Evolutionary conservation across 2,888 invertebrate genomes (phyloP).

Genomic region (Dicyrtomina minuta): DNA sequence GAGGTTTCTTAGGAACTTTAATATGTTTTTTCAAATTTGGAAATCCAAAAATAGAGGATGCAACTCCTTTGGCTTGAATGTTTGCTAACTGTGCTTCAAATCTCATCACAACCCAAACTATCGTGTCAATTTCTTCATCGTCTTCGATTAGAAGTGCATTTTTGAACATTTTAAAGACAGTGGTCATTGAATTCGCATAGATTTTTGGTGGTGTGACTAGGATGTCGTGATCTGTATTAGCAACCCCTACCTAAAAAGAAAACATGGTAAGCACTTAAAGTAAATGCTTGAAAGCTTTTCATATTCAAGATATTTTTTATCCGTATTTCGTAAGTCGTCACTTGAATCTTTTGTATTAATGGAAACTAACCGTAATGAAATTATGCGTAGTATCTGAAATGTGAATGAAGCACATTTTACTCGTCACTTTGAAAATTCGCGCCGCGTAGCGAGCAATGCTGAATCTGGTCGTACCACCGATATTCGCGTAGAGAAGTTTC

Average conservation of each 20-base stretch:
- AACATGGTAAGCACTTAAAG: neutral
- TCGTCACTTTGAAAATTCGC: constrained; percentile 33
- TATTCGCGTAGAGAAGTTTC: constrained; percentile 5
- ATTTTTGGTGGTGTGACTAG: neutral
- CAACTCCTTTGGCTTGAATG: constrained; percentile 26
- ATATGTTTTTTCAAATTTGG: constrained; percentile 27
- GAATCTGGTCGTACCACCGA: neutral
- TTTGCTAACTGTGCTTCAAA: constrained; percentile 38
- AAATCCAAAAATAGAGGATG: constrained; percentile 33
- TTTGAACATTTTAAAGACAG: constrained; percentile 17
- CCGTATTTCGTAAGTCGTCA: neutral
- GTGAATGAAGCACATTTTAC: constrained; percentile 35
- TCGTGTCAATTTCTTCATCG: constrained; percentile 38
- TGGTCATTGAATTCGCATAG: constrained; percentile 32
- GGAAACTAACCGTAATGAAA: constrained; percentile 29
- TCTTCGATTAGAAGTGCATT: constrained; percentile 31
- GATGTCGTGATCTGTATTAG: constrained; percentile 2
- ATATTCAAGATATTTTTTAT: neutral
- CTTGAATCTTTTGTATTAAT: neutral
- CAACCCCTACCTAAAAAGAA: neutral
- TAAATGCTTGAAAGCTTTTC: neutral
- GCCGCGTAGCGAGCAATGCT: constrained; percentile 31
- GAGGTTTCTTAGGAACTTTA: constrained; percentile 24
- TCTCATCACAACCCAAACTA: constrained; percentile 39
- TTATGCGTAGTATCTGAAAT: constrained; percentile 34